Evolutionary conservation across 2,888 invertebrate species (phyloP), one percentile per base, ranked within the genome.

Genomic region (Tortricodes alternella): DNA sequence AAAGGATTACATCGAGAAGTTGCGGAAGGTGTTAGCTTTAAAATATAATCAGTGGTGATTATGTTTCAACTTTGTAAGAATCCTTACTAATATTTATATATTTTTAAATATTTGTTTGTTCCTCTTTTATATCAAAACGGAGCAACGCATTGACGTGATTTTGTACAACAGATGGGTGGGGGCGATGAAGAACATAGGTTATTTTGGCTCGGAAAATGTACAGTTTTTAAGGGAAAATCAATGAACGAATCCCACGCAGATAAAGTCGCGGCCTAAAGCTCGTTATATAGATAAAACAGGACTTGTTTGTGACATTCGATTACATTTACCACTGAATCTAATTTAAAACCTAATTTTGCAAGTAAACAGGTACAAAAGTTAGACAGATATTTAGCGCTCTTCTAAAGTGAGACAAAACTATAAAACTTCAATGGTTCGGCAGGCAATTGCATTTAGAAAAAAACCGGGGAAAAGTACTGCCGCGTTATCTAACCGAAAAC

Each of bases 401-500:
- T 59, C 62, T 62, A 62, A 71, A 73, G 73, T 73, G 71, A 74
- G 65, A 66, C 64, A 65, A 62, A 61, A 65, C 73, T 67, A 72
- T 78, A 77, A 79, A 78, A 73, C 67, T 68, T 62, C 66, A 70
- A 74, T 74, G 73, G 75, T 73, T 68, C 68, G 57, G 59, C 72
- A 72, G 65, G 76, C 79, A 78, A 74, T 80, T 74, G 72, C 75
- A 75, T 80, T 78, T 72, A 78, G 34, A 55, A 48, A 48, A 44
- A 44, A 43, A 29, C 15, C 6, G 27, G 44, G 15, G 37, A 60
- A 60, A 59, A 59, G 58, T 35, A 48, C 53, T 58, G 39, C 61
- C 60, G 65, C 73, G 79, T 83, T 86, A 86, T 87, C 86, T 83
- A 82, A 78, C 83, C 76, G 70, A 77, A 82, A 86, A 87, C 85